A percentile compares a stretch with the other conserved stretches of the same genome.
Evolutionary conservation across 2,888 invertebrate species (phyloP).

Genomic region (Lithophane ornitopus): DNA sequence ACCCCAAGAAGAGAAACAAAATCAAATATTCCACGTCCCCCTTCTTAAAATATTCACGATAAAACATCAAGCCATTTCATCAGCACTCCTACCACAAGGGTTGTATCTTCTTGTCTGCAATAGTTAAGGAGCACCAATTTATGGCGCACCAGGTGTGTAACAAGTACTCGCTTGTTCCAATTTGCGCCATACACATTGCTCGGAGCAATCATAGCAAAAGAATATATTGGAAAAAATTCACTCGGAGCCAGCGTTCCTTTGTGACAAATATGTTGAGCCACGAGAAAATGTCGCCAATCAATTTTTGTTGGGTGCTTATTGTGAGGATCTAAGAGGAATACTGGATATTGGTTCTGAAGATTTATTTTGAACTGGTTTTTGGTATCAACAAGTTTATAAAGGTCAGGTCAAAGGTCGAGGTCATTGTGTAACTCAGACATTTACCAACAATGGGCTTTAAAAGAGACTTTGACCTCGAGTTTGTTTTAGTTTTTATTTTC

Average conservation of each 20-base stretch:
- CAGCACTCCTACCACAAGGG: conserved; percentile 14
- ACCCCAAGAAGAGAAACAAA: neutral
- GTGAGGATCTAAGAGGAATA: neutral
- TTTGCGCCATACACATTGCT: conserved; percentile 45
- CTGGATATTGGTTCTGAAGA: conserved; percentile 20
- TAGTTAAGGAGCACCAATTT: conserved; percentile 47
- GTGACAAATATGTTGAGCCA: conserved; percentile 50
- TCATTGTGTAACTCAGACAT: neutral
- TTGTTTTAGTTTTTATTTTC: too few relatives aligned
- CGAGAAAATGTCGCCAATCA: conserved; percentile 31
- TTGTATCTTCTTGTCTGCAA: conserved; percentile 30
- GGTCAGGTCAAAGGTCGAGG: too few relatives aligned
- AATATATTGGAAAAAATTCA: conserved; percentile 59
- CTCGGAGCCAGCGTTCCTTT: conserved; percentile 38
- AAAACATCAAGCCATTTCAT: conserved; percentile 31
- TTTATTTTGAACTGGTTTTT: conserved; percentile 6
- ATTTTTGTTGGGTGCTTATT: conserved; percentile 44
- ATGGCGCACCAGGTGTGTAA: conserved; percentile 56
- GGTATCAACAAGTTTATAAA: conserved; percentile 6
- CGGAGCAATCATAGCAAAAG: conserved; percentile 51
- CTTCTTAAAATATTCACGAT: conserved; percentile 30
- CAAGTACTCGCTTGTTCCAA: conserved; percentile 50
- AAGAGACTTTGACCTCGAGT: neutral
- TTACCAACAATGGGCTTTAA: neutral
- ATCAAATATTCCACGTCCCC: neutral